phyloP scores from a whole-genome alignment of 1,140 invertebrate species.

The Drosophila orosa region DNA sequence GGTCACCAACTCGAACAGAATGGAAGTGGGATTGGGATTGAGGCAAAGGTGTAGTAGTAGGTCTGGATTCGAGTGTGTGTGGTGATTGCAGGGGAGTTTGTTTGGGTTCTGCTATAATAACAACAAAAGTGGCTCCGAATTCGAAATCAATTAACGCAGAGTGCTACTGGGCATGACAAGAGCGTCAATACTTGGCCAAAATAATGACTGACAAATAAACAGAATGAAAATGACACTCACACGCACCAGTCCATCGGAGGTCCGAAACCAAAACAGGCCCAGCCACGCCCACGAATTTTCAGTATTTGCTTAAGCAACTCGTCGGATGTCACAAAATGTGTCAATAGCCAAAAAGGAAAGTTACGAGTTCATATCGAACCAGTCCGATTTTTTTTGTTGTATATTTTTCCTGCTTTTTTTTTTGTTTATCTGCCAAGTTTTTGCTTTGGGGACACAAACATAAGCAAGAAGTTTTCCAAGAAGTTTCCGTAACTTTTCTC shows the following conservation, averaged over 20 bases:
- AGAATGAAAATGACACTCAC: constrained; percentile 45
- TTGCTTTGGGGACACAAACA: constrained; percentile 40
- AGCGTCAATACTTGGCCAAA: constrained; percentile 80
- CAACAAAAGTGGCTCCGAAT: constrained; percentile 77
- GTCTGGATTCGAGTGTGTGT: constrained; percentile 16
- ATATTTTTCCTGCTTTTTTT: background rate
- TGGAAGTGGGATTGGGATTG: background rate
- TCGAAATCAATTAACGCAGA: constrained; percentile 80
- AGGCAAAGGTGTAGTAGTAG: constrained; percentile 1
- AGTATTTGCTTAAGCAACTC: constrained; percentile 57
- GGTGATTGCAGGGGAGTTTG: constrained; percentile 38
- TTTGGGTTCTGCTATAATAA: constrained; percentile 68
- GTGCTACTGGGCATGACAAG: constrained; percentile 79
- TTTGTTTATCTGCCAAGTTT: constrained; percentile 55
- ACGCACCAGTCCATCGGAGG: constrained; percentile 31
- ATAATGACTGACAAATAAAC: constrained; percentile 79
- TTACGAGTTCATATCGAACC: constrained; percentile 48
- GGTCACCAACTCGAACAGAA: constrained; percentile 1
- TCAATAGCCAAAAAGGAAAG: constrained; percentile 57
- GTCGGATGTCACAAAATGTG: constrained; percentile 61
- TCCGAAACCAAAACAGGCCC: constrained; percentile 20
- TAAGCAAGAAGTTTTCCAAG: constrained; percentile 62
- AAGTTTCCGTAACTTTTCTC: constrained; percentile 54
- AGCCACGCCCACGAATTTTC: constrained; percentile 55
- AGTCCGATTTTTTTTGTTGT: constrained; percentile 7